Percentiles rank a stretch among this genome's conserved stretches.
These are phyloP conservation scores for Drosophila rellima DNA, from an alignment of 2,888 invertebrate genomes.

Conservation along the genomic window DNA sequence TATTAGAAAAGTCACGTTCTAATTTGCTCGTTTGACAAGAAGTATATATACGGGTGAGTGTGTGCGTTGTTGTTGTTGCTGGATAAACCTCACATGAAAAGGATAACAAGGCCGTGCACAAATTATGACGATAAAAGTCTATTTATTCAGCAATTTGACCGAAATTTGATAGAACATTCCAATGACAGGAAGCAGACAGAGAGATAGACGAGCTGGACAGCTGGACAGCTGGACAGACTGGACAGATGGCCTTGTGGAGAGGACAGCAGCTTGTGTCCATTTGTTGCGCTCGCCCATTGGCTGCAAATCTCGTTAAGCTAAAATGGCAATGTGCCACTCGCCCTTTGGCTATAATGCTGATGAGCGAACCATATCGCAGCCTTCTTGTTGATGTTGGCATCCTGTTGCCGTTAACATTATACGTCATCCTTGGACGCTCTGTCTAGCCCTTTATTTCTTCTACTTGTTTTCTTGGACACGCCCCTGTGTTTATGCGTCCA, in stretches of 20 bases:
- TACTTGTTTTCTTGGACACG: conserved; percentile 36
- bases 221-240: not conserved
- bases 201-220: not conserved
- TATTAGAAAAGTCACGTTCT: conserved; percentile 21
- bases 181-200: conserved; percentile 51
- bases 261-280: conserved; percentile 41
- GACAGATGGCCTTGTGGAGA: not conserved
- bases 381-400: conserved; percentile 15
- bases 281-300: conserved; percentile 64
- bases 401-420: conserved; percentile 21
- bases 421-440: conserved; percentile 34
- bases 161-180: conserved; percentile 78
- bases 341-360: conserved; percentile 67
- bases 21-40: conserved; percentile 1
- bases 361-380: conserved; percentile 60
- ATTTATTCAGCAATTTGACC: conserved; percentile 80
- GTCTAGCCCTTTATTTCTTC: conserved; percentile 58
- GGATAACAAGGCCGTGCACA: conserved; percentile 67
- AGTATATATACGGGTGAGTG: not conserved
- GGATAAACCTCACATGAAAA: conserved; percentile 38
- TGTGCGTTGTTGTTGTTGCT: conserved; percentile 7
- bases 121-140: conserved; percentile 82
- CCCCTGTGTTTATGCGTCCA: conserved; percentile 55
- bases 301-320: conserved; percentile 80
- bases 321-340: conserved; percentile 75